Conservation (phyloP, 1,140 invertebrate genomes). For the Nautilus pompilius region DNA sequence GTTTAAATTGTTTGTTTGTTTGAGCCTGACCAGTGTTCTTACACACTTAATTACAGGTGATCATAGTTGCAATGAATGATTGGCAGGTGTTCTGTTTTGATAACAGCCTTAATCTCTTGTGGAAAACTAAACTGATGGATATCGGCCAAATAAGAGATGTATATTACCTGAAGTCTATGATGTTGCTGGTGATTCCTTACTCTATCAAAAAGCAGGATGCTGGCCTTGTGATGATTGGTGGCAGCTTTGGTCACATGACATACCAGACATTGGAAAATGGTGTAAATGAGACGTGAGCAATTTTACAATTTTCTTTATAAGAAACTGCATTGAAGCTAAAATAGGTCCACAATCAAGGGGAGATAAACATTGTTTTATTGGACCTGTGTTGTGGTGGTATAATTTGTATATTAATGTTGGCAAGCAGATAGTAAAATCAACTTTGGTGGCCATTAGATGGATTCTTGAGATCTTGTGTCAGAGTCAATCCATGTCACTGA, state of each 20-base stretch:
- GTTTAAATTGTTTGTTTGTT: too few species aligned
- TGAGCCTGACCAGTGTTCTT: too few species aligned
- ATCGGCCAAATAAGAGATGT: constrained; percentile 17
- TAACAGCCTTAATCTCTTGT: constrained; percentile 31
- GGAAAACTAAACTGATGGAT: constrained; percentile 29
- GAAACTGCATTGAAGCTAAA: too few species aligned
- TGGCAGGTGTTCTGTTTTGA: constrained; percentile 45
- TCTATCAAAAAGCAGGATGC: constrained; percentile 36
- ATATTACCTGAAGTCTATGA: constrained; percentile 33
- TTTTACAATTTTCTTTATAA: too few species aligned
- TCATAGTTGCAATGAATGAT: constrained; percentile 38
- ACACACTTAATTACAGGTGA: constrained; percentile 26
- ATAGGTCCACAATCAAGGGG: too few species aligned
- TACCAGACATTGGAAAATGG: constrained; percentile 15
- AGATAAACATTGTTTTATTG: too few species aligned
- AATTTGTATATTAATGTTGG: too few species aligned
- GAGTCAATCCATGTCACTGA: too few species aligned
- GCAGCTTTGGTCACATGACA: constrained; percentile 33
- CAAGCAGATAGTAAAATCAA: too few species aligned
- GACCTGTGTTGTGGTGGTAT: too few species aligned
- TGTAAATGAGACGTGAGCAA: background rate
- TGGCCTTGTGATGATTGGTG: constrained; percentile 40
- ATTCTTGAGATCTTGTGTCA: too few species aligned
- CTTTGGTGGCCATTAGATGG: too few species aligned
- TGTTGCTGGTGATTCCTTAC: constrained; percentile 30